A percentile compares a stretch with the other conserved stretches of the same genome.
Evolutionary conservation across 2,888 invertebrate species (phyloP).

Genomic region (Sphecodes monilicornis): DNA sequence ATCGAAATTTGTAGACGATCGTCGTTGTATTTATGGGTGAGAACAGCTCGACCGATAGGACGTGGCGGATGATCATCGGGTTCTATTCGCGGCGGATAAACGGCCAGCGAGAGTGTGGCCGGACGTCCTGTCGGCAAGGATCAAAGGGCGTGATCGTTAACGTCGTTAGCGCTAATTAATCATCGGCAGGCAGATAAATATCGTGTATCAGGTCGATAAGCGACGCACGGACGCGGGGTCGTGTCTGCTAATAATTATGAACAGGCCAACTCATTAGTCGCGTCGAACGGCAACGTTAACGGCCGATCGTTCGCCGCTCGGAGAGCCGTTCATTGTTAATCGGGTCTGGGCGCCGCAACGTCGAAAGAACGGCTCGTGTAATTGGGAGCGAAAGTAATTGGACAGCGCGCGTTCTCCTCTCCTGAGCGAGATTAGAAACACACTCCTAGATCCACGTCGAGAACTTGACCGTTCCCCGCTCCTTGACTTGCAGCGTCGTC

Average conservation of each 20-base stretch:
- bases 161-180: slow-evolving; percentile 74
- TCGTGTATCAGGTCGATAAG: slow-evolving; percentile 58
- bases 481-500: background rate
- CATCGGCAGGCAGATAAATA: slow-evolving; percentile 66
- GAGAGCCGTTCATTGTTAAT: slow-evolving; percentile 51
- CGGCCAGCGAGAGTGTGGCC: background rate
- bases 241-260: slow-evolving; percentile 72
- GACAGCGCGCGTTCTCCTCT: background rate
- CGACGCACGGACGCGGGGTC: slow-evolving; percentile 39
- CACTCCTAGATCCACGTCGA: background rate
- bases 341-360: slow-evolving; percentile 17
- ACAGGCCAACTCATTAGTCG: slow-evolving; percentile 73
- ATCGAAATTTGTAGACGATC: background rate
- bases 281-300: slow-evolving; percentile 63
- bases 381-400: slow-evolving; percentile 5
- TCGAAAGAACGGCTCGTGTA: slow-evolving; percentile 16
- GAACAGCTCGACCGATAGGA: background rate
- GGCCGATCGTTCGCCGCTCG: slow-evolving; percentile 38
- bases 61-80: background rate
- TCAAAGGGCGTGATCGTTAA: slow-evolving; percentile 66
- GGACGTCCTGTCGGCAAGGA: slow-evolving; percentile 26
- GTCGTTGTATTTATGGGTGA: background rate
- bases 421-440: background rate
- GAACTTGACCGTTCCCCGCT: background rate
- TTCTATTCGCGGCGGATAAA: background rate